phyloP scores from a whole-genome alignment of 2,888 invertebrate species.

The Therioaphis trifolii region DNA sequence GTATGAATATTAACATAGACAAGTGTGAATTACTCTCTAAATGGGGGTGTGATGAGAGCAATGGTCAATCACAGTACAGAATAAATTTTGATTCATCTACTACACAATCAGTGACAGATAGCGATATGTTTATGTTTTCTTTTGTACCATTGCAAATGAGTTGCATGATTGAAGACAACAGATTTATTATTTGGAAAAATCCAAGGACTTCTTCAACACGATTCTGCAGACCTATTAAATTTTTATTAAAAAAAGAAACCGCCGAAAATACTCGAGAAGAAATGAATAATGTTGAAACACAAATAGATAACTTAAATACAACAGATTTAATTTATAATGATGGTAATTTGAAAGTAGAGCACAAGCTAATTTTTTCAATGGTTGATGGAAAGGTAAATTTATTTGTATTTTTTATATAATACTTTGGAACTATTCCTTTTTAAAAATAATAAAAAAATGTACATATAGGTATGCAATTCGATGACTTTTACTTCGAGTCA shows the following conservation, averaged over 20 bases:
- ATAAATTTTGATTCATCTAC: constrained; percentile 10
- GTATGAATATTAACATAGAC: no score
- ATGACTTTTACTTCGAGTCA: constrained; percentile 5
- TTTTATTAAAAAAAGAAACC: no score
- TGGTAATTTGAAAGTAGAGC: not conserved
- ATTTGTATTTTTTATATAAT: not conserved
- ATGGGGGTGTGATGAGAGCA: no score
- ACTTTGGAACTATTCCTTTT: not conserved
- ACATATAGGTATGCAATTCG: constrained; percentile 14
- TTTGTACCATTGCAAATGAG: constrained; percentile 4
- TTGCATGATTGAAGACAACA: not conserved
- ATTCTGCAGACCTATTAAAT: constrained; percentile 21
- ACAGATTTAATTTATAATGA: not conserved
- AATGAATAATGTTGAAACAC: constrained; percentile 1
- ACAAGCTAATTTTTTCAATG: not conserved
- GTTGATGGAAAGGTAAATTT: constrained; percentile 8
- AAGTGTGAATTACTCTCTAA: no score
- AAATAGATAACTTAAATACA: no score
- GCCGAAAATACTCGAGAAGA: constrained; percentile 33
- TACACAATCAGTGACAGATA: not conserved
- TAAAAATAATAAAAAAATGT: not conserved
- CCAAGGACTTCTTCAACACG: not conserved
- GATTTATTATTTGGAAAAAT: constrained; percentile 16
- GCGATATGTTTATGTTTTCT: constrained; percentile 6
- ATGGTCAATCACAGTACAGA: no score